Conservation (phyloP, 2,113 vertebrate genomes). For the Passer montanus region DNA sequence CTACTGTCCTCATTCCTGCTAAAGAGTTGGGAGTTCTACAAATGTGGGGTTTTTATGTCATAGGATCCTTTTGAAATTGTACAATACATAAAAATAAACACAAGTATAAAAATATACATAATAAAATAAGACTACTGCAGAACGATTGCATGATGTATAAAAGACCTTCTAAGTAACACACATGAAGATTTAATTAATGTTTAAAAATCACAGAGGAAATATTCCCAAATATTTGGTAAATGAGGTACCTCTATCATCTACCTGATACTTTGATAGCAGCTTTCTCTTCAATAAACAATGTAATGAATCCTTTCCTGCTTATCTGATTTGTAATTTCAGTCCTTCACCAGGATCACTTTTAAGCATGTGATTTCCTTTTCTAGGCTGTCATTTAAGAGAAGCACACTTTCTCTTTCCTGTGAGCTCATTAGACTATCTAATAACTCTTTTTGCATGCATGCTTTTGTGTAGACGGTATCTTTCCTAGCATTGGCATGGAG, state of each 20-base stretch:
- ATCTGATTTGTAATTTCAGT: background rate
- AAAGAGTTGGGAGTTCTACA: background rate
- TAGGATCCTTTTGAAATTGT: background rate
- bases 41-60: fast-evolving
- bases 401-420: background rate
- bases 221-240: background rate
- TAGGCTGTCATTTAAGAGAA: background rate
- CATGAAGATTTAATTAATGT: background rate
- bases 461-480: background rate
- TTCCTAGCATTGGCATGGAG: background rate
- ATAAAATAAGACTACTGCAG: background rate
- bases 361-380: background rate
- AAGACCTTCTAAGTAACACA: background rate
- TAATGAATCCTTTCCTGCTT: background rate
- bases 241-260: background rate
- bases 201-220: background rate
- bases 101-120: fast-evolving
- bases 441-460: background rate
- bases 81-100: background rate
- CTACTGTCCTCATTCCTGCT: fast-evolving
- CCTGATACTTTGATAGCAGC: background rate
- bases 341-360: background rate
- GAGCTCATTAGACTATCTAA: background rate
- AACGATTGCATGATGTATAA: background rate
- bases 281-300: background rate